A percentile compares a stretch with the other conserved stretches of the same genome.
Evolutionary conservation across 2,888 invertebrate species (phyloP).

Genomic region (Zelleria hepariella): DNA sequence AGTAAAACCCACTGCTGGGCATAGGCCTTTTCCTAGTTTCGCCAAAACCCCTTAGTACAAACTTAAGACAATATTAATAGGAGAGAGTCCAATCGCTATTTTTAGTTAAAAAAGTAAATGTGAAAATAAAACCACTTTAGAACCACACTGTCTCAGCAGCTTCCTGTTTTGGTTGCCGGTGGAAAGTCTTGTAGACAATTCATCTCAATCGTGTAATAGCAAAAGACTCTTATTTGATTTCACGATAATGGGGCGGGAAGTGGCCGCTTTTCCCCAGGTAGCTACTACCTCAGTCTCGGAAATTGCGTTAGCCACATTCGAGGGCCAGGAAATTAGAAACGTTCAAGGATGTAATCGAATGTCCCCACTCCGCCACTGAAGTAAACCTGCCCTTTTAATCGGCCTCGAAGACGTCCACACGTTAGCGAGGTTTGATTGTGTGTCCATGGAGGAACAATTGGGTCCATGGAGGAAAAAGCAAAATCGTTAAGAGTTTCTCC

Average conservation of each 20-base stretch:
- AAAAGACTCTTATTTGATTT: conserved; percentile 58
- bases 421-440: not conserved
- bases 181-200: conserved; percentile 24
- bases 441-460: not conserved
- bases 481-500: too few relatives aligned
- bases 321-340: conserved; percentile 70
- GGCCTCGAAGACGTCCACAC: conserved; percentile 16
- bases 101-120: too few relatives aligned
- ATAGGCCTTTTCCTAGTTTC: too few relatives aligned
- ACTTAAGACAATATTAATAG: too few relatives aligned
- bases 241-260: conserved; percentile 49
- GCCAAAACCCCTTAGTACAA: too few relatives aligned
- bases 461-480: too few relatives aligned
- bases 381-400: conserved; percentile 30
- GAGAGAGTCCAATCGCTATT: too few relatives aligned
- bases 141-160: too few relatives aligned
- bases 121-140: too few relatives aligned
- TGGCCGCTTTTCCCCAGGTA: conserved; percentile 49
- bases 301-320: conserved; percentile 69
- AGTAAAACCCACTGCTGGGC: too few relatives aligned
- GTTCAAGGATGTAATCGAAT: conserved; percentile 68
- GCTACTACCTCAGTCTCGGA: conserved; percentile 54
- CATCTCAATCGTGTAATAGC: conserved; percentile 48
- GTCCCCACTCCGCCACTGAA: conserved; percentile 35
- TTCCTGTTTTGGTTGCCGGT: too few relatives aligned